Conservation (phyloP, 2,888 invertebrate species). For the Noctuana brunneofusca region DNA sequence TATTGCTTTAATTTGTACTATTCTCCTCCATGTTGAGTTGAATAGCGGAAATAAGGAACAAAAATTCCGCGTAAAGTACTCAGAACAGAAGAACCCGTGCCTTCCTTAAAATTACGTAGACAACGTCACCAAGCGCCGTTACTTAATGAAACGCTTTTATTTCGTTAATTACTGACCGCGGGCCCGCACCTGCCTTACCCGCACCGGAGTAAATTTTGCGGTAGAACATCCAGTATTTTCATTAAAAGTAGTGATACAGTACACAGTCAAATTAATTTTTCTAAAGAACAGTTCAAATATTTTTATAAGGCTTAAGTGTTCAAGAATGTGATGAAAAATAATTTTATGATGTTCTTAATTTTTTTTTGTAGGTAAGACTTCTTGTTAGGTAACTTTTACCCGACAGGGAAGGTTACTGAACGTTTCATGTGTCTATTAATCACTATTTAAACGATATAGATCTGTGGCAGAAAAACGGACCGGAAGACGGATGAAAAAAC, state of each 20-base stretch:
- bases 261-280: no score
- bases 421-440: no score
- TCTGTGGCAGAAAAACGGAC: no score
- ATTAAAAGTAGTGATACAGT: slow-evolving; percentile 4
- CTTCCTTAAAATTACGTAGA: slow-evolving; percentile 58
- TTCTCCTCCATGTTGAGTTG: neutral
- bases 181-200: slow-evolving; percentile 64
- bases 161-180: slow-evolving; percentile 68
- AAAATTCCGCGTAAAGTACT: neutral
- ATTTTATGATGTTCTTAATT: no score
- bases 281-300: neutral
- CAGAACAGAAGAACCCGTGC: neutral
- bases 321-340: no score
- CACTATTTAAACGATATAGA: no score
- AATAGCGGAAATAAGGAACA: neutral
- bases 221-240: slow-evolving; percentile 53
- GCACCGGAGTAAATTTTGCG: slow-evolving; percentile 51
- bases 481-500: no score
- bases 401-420: no score
- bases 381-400: no score
- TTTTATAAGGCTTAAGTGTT: neutral
- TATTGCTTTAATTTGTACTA: neutral
- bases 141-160: slow-evolving; percentile 70
- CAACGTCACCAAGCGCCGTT: slow-evolving; percentile 59
- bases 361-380: no score